Base-by-base conservation (phyloP, 2,888 invertebrate genomes). In the Rotaria macrura region DNA sequence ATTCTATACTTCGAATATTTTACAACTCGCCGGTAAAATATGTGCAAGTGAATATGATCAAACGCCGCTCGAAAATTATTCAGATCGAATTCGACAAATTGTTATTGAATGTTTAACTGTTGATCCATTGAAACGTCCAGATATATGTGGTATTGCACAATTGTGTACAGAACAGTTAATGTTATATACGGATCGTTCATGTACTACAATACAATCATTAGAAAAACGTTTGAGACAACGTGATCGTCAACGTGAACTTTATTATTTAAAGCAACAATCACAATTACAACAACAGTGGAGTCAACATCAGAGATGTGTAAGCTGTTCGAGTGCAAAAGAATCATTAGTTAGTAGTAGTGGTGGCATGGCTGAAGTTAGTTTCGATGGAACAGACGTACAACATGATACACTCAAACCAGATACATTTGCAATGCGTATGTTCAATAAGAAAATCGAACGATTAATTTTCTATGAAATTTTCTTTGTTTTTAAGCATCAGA, bases 1-100 rank as follows among this genome's bases (percentile, higher is more conserved):
- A 1, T 92, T 92, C 89, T 90, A 89, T 88, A 90, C 89, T 85
- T 89, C 89, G 72, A 91, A 91, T 87, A 91, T 91, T 90, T 89
- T 92, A 47, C 89, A 90, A 57, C 88, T 92, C 34, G 91, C 91
- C 43, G 90, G 89, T 47, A 89, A 89, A 89, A 90, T 90, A 87
- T 85, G 88, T 23, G 29, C 72, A 47, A 40, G 84, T 25, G 84
- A 86, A 14, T 79, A 79, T 79, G 79, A 79, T 79, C 43, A 43
- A 43, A 10, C 12, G 14, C 40, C 40, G n/a, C 43, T 79, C 0
- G 5, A 43, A 5, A 1, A 43, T 25, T 43, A 79, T 79, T 43
- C 43, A 4, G 25, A 79, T 25, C 25, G 79, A 25, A 25, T 79
- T 25, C 79, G 34, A 79, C 25, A 79, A 43, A 25, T 43, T 12